Evolutionary conservation across 2,888 invertebrate genomes (phyloP).

Genomic region (Xiphydria camelus): DNA sequence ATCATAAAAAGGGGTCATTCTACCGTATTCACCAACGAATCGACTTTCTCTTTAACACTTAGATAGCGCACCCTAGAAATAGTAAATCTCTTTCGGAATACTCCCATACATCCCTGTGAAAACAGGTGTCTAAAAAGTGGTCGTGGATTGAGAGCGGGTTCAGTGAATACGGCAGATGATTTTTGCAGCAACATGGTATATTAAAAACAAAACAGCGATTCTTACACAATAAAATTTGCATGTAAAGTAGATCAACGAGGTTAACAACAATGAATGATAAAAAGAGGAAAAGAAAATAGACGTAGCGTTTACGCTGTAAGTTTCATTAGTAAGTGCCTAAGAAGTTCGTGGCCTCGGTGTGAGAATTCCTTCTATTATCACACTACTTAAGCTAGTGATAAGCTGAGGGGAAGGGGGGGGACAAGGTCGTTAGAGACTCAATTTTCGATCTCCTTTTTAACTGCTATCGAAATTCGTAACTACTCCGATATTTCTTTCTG

Average conservation of each 20-base stretch:
- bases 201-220: constrained; percentile 29
- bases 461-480: no score
- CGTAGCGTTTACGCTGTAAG: no score
- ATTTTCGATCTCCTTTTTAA: no score
- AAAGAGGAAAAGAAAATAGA: background rate
- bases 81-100: background rate
- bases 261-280: constrained; percentile 11
- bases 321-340: constrained; percentile 4
- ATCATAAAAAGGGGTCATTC: background rate
- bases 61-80: no score
- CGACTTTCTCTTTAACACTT: no score
- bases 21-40: constrained; percentile 1
- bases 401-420: no score
- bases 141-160: constrained; percentile 41
- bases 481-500: no score
- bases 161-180: constrained; percentile 52
- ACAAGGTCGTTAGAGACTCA: no score
- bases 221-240: constrained; percentile 30
- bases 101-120: background rate
- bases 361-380: constrained; percentile 18
- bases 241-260: constrained; percentile 23
- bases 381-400: no score
- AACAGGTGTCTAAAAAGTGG: no score
- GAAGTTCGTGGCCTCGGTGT: constrained; percentile 47
- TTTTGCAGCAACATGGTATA: constrained; percentile 46